Conservation (phyloP, 1,140 invertebrate species). For the Yoshiicerus persimilis region DNA sequence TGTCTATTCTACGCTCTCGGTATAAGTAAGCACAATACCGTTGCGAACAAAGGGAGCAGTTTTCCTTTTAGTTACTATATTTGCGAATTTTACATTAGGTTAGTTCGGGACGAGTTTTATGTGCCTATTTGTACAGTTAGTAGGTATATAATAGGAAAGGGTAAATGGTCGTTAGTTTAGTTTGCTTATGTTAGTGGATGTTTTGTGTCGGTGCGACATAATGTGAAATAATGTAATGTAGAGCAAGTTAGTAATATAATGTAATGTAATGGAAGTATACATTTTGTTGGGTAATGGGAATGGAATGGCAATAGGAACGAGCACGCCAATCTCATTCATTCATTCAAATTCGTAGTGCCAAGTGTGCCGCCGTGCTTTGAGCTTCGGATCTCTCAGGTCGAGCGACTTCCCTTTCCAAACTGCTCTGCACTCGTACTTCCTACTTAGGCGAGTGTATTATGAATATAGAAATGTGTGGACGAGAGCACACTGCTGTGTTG, state of each 20-base stretch:
- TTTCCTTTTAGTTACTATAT: not conserved
- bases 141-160: not conserved
- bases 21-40: too few species aligned
- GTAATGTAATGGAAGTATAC: not conserved
- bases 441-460: not conserved
- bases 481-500: not conserved
- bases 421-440: not conserved
- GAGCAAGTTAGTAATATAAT: not conserved
- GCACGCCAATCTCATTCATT: constrained; percentile 20
- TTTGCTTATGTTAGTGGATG: not conserved
- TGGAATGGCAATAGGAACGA: not conserved
- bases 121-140: not conserved
- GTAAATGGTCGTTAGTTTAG: not conserved
- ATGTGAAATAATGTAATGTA: not conserved
- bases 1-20: too few species aligned
- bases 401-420: not conserved
- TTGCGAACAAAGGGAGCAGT: not conserved
- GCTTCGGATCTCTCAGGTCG: not conserved
- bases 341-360: constrained; percentile 5
- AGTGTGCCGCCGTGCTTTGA: constrained; percentile 15
- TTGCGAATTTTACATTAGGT: not conserved
- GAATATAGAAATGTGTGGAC: not conserved
- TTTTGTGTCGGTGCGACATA: not conserved
- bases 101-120: not conserved
- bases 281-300: not conserved